These are phyloP conservation scores for Polyommatus iphigenia DNA, from an alignment of 2,888 invertebrate species.

Conservation along the genomic window DNA sequence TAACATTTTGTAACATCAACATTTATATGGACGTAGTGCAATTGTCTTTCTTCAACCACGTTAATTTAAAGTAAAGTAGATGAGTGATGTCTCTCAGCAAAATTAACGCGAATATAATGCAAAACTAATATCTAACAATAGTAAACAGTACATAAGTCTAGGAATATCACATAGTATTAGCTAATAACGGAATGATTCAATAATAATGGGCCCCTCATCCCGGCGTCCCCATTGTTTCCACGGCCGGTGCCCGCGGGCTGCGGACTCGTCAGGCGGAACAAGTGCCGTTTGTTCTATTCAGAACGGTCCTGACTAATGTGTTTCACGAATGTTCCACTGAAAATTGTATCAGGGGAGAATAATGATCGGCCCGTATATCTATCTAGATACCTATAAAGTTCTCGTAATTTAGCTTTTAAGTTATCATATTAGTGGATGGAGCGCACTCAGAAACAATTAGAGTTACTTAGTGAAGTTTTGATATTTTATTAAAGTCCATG, in stretches of 20 bases:
- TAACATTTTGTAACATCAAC: too few relatives aligned
- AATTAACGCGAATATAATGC: too few relatives aligned
- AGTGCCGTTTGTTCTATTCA: constrained; percentile 54
- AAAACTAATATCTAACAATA: not conserved
- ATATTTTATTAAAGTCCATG: too few relatives aligned
- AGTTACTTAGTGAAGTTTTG: too few relatives aligned
- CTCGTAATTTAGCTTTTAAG: too few relatives aligned
- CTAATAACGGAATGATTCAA: not conserved
- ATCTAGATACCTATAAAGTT: not conserved
- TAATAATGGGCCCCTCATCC: constrained; percentile 1
- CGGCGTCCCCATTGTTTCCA: not conserved
- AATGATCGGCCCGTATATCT: not conserved
- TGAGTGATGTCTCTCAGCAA: too few relatives aligned
- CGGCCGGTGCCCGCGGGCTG: not conserved
- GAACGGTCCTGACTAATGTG: constrained; percentile 22
- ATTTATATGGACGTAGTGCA: too few relatives aligned
- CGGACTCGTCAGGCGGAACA: constrained; percentile 55
- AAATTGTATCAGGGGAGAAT: constrained; percentile 13
- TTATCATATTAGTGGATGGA: too few relatives aligned
- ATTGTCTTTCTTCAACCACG: too few relatives aligned
- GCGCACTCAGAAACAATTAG: too few relatives aligned
- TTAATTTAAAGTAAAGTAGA: too few relatives aligned
- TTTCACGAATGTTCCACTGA: constrained; percentile 1
- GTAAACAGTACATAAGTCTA: not conserved
- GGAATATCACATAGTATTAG: constrained; percentile 21